Conservation (phyloP, 2,888 invertebrate genomes). For the Vannuccia rotundouncinata region DNA sequence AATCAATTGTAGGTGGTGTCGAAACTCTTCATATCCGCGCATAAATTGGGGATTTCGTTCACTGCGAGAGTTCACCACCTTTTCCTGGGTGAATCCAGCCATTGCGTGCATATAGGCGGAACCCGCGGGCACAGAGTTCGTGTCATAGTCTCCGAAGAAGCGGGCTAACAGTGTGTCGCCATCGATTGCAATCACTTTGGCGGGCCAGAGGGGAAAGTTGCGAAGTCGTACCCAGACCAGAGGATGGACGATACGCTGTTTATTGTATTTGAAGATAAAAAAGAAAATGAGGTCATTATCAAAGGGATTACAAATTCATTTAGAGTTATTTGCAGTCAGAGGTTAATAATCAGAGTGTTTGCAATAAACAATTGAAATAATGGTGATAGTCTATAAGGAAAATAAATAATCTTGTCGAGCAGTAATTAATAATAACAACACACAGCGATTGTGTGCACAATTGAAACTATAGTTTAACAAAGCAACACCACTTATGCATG, state of each 20-base stretch:
- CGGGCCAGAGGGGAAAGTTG: constrained; percentile 95
- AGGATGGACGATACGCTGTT: constrained; percentile 70
- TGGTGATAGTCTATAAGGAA: no score
- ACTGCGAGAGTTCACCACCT: constrained; percentile 9
- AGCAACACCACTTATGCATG: no score
- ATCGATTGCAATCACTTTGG: constrained; percentile 62
- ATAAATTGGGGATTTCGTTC: constrained; percentile 2
- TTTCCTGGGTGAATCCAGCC: constrained; percentile 1
- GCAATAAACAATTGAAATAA: no score
- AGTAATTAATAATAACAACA: no score
- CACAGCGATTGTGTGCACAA: no score
- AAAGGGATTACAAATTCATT: no score
- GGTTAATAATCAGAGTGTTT: no score
- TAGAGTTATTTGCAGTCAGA: no score
- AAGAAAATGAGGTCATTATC: no score
- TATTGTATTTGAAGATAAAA: no score
- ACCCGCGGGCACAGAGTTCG: constrained; percentile 16
- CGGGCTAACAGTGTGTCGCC: constrained; percentile 4
- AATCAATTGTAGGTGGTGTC: background rate
- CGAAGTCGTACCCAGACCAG: constrained; percentile 92
- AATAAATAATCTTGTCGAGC: no score
- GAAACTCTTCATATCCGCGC: background rate
- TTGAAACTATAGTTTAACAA: no score
- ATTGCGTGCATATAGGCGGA: constrained; percentile 25
- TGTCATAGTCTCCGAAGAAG: constrained; percentile 32